phyloP scores from a whole-genome alignment of 23 tunicate genomes.

The Diplosoma virens region DNA sequence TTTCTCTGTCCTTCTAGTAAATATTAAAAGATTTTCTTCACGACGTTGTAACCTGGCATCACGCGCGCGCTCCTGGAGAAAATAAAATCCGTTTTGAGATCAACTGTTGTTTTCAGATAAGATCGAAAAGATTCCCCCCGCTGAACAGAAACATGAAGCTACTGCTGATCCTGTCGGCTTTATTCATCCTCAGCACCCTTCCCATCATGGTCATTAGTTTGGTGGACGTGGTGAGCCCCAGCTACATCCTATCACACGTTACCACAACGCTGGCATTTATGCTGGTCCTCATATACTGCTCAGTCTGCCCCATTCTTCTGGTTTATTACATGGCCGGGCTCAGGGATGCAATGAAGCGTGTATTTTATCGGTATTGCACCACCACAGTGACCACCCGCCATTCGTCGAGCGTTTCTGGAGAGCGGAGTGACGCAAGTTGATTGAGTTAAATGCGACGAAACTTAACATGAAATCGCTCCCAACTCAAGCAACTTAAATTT shows the following conservation, averaged over 20 bases:
- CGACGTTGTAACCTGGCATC: too few species aligned
- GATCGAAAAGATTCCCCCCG: not conserved
- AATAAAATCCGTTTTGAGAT: too few species aligned
- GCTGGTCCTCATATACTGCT: not conserved
- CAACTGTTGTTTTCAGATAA: not conserved
- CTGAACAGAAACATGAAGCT: slow-evolving; percentile 21
- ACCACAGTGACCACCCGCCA: not conserved
- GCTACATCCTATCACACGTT: not conserved
- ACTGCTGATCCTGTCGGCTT: slow-evolving; percentile 4
- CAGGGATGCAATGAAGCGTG: slow-evolving; percentile 1
- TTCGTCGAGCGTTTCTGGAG: not conserved
- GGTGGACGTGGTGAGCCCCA: slow-evolving; percentile 1
- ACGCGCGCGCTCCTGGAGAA: too few species aligned
- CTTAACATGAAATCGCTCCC: too few species aligned
- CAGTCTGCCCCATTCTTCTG: slow-evolving; percentile 5
- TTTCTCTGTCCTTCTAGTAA: too few species aligned
- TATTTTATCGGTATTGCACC: not conserved
- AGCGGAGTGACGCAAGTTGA: too few species aligned
- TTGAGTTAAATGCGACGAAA: too few species aligned
- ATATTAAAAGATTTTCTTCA: not conserved
- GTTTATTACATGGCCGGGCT: slow-evolving; percentile 40
- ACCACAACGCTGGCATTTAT: not conserved
- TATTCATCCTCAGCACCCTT: slow-evolving; percentile 10
- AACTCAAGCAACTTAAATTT: too few species aligned
- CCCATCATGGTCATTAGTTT: slow-evolving; percentile 17